Conservation (phyloP, 2,888 invertebrate species). For the Trypoxylon attenuatum region DNA sequence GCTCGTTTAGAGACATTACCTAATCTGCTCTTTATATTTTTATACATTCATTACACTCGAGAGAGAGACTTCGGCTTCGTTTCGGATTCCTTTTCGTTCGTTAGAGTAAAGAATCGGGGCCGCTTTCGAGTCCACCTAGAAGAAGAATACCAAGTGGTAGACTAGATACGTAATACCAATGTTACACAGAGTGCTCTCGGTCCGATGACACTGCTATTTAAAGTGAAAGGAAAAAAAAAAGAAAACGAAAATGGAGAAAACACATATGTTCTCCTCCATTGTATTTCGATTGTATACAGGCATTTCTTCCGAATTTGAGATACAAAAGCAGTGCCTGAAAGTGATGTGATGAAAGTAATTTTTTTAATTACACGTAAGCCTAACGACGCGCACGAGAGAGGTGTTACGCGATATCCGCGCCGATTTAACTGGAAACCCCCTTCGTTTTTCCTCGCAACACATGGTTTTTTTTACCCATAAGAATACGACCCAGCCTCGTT, state of each 20-base stretch:
- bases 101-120: neutral
- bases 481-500: no score
- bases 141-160: neutral
- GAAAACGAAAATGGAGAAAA: no score
- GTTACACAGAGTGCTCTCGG: neutral
- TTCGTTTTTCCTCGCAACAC: no score
- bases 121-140: neutral
- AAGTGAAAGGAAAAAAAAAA: no score
- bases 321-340: conserved; percentile 7
- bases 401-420: neutral
- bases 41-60: conserved; percentile 34
- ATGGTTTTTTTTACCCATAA: no score
- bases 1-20: conserved; percentile 25
- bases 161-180: conserved; percentile 27
- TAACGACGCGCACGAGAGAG: neutral
- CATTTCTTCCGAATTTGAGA: neutral
- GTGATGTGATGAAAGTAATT: conserved; percentile 28
- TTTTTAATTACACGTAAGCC: conserved; percentile 13
- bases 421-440: no score
- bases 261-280: no score
- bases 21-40: conserved; percentile 49
- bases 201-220: no score
- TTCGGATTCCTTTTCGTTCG: neutral
- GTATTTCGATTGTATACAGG: no score
- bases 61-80: conserved; percentile 10